Percentiles rank a stretch among this genome's conserved stretches.
phyloP scores from a whole-genome alignment of 2,797 vertebrate species.

The Lacerta agilis region DNA sequence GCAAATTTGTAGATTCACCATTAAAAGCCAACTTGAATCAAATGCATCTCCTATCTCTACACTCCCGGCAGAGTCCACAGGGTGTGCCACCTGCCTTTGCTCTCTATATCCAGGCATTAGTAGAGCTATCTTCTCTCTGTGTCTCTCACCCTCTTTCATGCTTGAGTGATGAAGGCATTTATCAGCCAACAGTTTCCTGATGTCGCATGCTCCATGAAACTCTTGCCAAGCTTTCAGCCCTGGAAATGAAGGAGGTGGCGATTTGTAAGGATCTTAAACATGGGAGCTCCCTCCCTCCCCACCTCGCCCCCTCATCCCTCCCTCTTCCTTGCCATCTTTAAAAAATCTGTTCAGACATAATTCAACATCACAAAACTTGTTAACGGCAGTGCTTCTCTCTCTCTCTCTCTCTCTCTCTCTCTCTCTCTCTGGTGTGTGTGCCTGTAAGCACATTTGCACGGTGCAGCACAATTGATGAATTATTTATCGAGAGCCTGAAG shows the following conservation, averaged over 20 bases:
- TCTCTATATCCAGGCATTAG: slow-evolving; percentile 42
- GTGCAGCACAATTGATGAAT: slow-evolving; percentile 69
- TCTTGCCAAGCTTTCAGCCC: slow-evolving; percentile 50
- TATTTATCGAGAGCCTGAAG: slow-evolving; percentile 74
- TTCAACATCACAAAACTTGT: slow-evolving; percentile 73
- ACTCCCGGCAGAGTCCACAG: slow-evolving; percentile 27
- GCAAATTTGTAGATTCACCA: too few relatives aligned
- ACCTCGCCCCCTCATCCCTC: slow-evolving; percentile 50
- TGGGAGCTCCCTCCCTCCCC: slow-evolving; percentile 44
- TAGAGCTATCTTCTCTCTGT: slow-evolving; percentile 53
- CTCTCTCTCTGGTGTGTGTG: slow-evolving; percentile 8
- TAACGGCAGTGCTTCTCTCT: slow-evolving; percentile 51
- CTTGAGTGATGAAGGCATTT: slow-evolving; percentile 39
- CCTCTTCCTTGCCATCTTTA: neutral
- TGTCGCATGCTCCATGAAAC: slow-evolving; percentile 40
- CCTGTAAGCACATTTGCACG: neutral
- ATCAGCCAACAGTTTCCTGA: slow-evolving; percentile 51
- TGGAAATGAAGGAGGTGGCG: slow-evolving; percentile 58
- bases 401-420: neutral
- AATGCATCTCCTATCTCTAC: neutral
- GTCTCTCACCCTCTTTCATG: slow-evolving; percentile 55
- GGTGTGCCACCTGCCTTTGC: slow-evolving; percentile 50
- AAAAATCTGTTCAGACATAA: slow-evolving; percentile 66
- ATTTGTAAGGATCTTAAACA: slow-evolving; percentile 64
- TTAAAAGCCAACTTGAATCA: slow-evolving; percentile 30